phyloP scores from a whole-genome alignment of 2,113 vertebrate species.

The Neopipo cinnamomea region DNA sequence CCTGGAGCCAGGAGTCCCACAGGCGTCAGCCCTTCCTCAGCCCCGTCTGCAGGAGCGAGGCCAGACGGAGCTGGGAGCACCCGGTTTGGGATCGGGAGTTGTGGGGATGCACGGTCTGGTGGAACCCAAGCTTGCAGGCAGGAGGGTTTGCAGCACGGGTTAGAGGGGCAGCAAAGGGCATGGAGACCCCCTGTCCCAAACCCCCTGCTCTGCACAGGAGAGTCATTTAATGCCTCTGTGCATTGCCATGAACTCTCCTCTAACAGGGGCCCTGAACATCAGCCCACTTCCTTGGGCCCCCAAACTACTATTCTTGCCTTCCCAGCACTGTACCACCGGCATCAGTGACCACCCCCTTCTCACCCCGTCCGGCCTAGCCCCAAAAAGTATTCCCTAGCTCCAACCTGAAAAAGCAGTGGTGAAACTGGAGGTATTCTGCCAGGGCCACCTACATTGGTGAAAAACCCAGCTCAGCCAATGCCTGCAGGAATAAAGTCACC shows the following conservation, averaged over 20 bases:
- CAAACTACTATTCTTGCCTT: neutral
- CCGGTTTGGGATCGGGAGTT: neutral
- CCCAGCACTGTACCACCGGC: neutral
- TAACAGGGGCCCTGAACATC: neutral
- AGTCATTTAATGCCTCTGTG: neutral
- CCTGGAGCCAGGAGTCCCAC: neutral
- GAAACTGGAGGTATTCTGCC: neutral
- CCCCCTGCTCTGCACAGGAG: fast-evolving
- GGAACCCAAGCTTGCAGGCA: neutral
- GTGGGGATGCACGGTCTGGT: fast-evolving
- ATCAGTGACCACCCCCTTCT: neutral
- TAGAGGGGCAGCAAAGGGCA: neutral
- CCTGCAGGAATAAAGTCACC: neutral
- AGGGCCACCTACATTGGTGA: neutral
- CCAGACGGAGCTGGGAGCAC: neutral
- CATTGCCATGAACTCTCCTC: neutral
- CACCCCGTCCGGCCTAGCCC: neutral
- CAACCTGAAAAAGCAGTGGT: neutral
- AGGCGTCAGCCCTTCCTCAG: neutral
- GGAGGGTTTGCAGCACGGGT: neutral
- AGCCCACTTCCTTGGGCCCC: neutral
- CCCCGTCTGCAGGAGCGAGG: neutral
- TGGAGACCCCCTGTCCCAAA: neutral
- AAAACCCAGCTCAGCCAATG: neutral
- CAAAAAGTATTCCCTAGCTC: neutral